phyloP scores from a whole-genome alignment of 2,888 invertebrate species.

The Prosopocoilus inquinatus region DNA sequence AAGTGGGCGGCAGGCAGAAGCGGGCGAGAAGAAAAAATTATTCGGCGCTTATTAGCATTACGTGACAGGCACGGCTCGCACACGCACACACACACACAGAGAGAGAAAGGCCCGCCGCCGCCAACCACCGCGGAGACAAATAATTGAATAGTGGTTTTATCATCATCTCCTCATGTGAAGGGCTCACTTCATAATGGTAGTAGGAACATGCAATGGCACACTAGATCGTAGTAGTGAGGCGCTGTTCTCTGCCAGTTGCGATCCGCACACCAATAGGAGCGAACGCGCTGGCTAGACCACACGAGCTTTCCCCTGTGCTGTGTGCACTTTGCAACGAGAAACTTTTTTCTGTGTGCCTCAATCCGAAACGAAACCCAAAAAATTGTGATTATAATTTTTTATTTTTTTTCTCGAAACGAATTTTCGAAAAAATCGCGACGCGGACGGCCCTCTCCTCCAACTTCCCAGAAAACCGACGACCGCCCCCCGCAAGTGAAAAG shows the following conservation, averaged over 20 bases:
- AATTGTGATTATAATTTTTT: no score
- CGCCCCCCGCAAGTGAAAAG: no score
- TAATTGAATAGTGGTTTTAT: constrained; percentile 1
- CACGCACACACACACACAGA: no score
- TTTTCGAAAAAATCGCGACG: no score
- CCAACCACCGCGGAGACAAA: neutral
- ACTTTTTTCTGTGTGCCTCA: no score
- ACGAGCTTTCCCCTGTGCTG: constrained; percentile 1
- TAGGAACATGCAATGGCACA: constrained; percentile 2
- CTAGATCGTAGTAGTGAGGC: neutral
- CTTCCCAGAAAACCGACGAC: no score
- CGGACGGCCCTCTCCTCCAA: no score
- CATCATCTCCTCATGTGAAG: constrained; percentile 1
- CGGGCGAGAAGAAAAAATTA: neutral
- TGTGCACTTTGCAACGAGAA: neutral
- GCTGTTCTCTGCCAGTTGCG: constrained; percentile 23
- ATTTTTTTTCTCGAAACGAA: no score
- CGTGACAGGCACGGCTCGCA: neutral
- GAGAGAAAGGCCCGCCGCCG: neutral
- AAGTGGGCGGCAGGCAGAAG: neutral
- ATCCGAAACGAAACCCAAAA: no score
- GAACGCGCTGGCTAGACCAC: constrained; percentile 25
- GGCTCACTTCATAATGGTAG: constrained; percentile 1
- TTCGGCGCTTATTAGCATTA: neutral
- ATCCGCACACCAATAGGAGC: constrained; percentile 32